Base-by-base conservation (phyloP, 2,888 invertebrate species). In the Entomobrya proxima region DNA sequence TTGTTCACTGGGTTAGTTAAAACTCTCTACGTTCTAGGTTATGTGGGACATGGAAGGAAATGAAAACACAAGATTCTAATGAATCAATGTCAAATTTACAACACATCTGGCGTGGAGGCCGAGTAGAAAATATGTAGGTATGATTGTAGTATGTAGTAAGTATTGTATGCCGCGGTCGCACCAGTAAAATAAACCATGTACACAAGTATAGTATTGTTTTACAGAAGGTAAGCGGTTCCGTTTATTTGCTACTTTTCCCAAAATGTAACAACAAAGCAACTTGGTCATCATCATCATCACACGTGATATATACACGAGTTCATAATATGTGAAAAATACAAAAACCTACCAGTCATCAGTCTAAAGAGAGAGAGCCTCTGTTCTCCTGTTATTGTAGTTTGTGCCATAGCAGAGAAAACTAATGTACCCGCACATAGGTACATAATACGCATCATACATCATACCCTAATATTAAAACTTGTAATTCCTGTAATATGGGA, bases 41-140 rank as follows among this genome's bases (percentile, higher is more conserved):
- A 67, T 72, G 67, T 83, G 82, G 69, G 77, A 69, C 76, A 77
- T 52, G 83, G 77, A 58, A 77, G 55, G 77, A 83, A 83, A 83
- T 83, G 83, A 83, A 83, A 82, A 83, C 69, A 69, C 67, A 83
- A 83, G 77, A 77, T 83, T 76, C 76, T 83, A 83, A 83, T 83
- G 83, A 83, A 83, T 83, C 83, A 83, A 77, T 77, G 83, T 83
- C 83, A 83, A 83, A 83, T 83, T 83, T 76, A 83, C 64, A 77
- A 58, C 83, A 76, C 83, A 83, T 83, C 83, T 83, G 83, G 67
- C 40, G 52, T 77, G 37, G 24, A 7, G 35, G 67, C 67, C 9
- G 67, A 4, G 32, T 35, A 35, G 58, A 2, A 24, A 58, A 21
- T 13, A 58, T 58, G 11, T 64, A 13, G 35, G 18, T 67, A 37